These are phyloP conservation scores for Centropyge bicolor DNA, from an alignment of 2,797 vertebrate species.

Conservation along the genomic window DNA sequence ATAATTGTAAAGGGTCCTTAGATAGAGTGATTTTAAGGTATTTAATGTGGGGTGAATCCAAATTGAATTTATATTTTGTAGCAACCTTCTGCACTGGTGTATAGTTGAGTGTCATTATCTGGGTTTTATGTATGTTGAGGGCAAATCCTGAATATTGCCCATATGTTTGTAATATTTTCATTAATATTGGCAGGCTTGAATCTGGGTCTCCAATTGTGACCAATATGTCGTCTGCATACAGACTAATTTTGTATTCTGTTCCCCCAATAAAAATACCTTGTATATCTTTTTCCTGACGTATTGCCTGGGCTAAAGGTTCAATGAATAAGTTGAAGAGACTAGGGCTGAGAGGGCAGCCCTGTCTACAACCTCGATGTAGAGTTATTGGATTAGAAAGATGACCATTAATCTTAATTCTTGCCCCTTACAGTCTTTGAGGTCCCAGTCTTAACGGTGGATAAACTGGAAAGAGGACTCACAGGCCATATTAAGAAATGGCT, in stretches of 20 bases:
- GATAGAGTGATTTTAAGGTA: too few relatives aligned
- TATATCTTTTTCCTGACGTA: background rate
- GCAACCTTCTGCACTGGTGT: too few relatives aligned
- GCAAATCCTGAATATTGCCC: background rate
- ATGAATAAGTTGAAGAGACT: slow-evolving; percentile 8
- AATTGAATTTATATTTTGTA: too few relatives aligned
- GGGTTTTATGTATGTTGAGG: background rate
- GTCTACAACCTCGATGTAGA: background rate
- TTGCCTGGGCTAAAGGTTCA: background rate
- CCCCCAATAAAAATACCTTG: background rate
- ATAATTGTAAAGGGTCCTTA: too few relatives aligned
- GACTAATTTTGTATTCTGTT: background rate
- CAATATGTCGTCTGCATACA: slow-evolving; percentile 1
- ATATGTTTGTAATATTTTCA: slow-evolving; percentile 5
- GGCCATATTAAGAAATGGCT: too few relatives aligned
- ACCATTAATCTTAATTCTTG: background rate
- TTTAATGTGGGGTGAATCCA: too few relatives aligned
- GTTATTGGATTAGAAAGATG: background rate
- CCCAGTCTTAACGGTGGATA: too few relatives aligned
- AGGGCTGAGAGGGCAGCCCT: background rate
- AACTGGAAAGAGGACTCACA: too few relatives aligned
- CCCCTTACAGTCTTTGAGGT: too few relatives aligned
- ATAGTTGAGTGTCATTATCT: too few relatives aligned
- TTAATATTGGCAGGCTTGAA: background rate
- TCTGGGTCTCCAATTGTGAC: background rate